A percentile compares a stretch with the other conserved stretches of the same genome.
Evolutionary conservation across 2,113 vertebrate genomes (phyloP).

Genomic region (Amblyornis subalaris): DNA sequence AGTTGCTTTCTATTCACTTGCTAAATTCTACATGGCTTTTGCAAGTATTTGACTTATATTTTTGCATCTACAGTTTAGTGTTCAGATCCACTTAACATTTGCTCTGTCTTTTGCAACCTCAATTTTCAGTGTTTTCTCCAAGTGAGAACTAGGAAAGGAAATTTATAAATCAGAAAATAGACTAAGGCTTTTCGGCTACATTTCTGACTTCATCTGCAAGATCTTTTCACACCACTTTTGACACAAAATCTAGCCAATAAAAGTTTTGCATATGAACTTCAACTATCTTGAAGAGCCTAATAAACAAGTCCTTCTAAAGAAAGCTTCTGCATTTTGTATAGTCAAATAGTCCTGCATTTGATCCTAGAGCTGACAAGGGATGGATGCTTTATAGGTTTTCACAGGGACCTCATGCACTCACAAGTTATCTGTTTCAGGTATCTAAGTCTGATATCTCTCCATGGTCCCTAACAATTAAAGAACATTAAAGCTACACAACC

Average conservation of each 20-base stretch:
- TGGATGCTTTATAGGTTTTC: not conserved
- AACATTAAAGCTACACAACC: not conserved
- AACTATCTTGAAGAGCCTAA: not conserved
- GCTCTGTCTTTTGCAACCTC: not conserved
- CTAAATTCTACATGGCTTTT: conserved; percentile 24
- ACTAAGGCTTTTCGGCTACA: not conserved
- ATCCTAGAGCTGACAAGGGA: not conserved
- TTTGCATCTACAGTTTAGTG: not conserved
- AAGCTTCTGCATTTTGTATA: not conserved
- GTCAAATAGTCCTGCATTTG: not conserved
- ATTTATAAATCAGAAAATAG: not conserved
- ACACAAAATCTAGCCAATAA: not conserved
- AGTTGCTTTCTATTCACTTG: not conserved
- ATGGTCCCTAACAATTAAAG: not conserved
- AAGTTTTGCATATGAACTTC: not conserved
- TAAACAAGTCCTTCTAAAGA: not conserved
- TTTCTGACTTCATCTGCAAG: not conserved
- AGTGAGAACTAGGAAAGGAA: not conserved
- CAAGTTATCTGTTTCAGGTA: not conserved
- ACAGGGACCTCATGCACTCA: not conserved
- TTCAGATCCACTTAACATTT: conserved; percentile 18
- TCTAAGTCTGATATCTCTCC: not conserved
- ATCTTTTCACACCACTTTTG: not conserved
- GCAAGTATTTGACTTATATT: conserved; percentile 24
- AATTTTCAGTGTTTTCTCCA: conserved; percentile 45